phyloP scores from a whole-genome alignment of 2,888 invertebrate genomes.

The Ichneumoninae sp. region DNA sequence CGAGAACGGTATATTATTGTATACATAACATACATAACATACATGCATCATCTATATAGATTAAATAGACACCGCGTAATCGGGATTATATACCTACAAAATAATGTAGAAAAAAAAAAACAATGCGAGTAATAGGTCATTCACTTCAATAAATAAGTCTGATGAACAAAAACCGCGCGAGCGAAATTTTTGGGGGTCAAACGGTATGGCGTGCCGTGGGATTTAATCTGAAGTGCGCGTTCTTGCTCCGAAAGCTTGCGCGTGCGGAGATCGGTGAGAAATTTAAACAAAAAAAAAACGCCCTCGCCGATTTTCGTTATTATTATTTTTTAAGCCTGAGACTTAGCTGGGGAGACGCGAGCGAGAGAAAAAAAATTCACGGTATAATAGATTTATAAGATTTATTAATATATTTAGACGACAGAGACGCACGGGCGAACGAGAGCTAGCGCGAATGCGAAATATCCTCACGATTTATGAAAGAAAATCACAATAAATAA shows the following conservation, averaged over 20 bases:
- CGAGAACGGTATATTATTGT: constrained; percentile 51
- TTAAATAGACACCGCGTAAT: constrained; percentile 54
- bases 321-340: constrained; percentile 47
- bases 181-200: constrained; percentile 36
- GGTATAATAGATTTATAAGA: constrained; percentile 71
- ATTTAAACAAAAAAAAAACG: constrained; percentile 5
- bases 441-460: constrained; percentile 6
- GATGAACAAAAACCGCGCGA: constrained; percentile 22
- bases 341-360: constrained; percentile 50
- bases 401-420: constrained; percentile 75
- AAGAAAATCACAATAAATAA: constrained; percentile 30
- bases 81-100: constrained; percentile 67
- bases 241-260: background rate
- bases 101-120: constrained; percentile 74
- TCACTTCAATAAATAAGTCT: constrained; percentile 73
- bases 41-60: constrained; percentile 65
- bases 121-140: constrained; percentile 75
- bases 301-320: constrained; percentile 19
- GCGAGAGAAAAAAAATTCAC: constrained; percentile 66
- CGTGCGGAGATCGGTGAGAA: constrained; percentile 23
- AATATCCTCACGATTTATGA: constrained; percentile 38
- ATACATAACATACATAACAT: constrained; percentile 53
- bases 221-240: constrained; percentile 15
- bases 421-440: constrained; percentile 28
- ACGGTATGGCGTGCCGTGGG: constrained; percentile 1